Base-by-base conservation (phyloP, 2,797 vertebrate genomes). In the Buphagus erythrorhynchus region DNA sequence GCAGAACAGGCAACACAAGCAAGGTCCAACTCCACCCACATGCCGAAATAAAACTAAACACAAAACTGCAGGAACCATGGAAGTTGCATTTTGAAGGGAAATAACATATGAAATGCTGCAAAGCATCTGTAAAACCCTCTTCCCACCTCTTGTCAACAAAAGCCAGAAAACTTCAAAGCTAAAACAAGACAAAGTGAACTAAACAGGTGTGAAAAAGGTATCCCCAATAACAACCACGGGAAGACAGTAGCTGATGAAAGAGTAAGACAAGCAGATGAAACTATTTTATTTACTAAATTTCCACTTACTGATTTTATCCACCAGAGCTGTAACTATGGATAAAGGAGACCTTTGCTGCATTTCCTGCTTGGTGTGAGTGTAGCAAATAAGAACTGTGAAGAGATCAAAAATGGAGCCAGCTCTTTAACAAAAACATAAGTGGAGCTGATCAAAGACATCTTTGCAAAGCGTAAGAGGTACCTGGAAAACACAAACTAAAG, bases 241-340 rank as follows among this genome's bases (percentile, higher is more conserved):
- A 87, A 83, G 16, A 21, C 18, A 80, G 22, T 29, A 74, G 43
- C 62, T 77, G 66, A 61, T 21, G 13, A 76, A 81, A 86, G 33
- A 63, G 13, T 13, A 52, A 67, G 14, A 61, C 25, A 80, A 71
- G 51, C 10, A 88, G 21, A 69, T 29, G 7, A 81, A 88, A 78
- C 3, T 6, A 31, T n/a, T 86, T 54, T 62, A 36, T 36, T 40
- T 54, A 76, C 42, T 49, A 79, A 87, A 67, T 42, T 61, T 85
- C 25, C 49, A 92, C 98, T 97, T 98, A 99, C 99, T 99, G 71
- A 99, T 99, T 96, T 99, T 99, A 97, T 99, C 99, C 97, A 99
- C 99, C 95, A 99, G 97, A 55, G 99, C 99, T 18, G 99, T 99
- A 97, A 99, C 99, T 71, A 99, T 99, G 19, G 99, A 99, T 95